These are phyloP conservation scores for Apotomis betuletana DNA, from an alignment of 2,888 invertebrate genomes.

Conservation along the genomic window DNA sequence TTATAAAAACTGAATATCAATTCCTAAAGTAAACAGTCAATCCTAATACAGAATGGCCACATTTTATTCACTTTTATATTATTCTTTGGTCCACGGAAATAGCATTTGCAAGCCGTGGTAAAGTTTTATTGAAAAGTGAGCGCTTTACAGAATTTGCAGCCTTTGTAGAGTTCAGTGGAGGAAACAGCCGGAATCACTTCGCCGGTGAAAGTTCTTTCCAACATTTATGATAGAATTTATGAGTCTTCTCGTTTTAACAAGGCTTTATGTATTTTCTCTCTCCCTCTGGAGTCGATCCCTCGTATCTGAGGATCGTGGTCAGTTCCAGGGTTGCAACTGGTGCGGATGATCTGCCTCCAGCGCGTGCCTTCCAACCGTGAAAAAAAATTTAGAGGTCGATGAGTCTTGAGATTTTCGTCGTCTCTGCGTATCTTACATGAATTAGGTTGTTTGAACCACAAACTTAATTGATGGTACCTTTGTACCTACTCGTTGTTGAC, in stretches of 20 bases:
- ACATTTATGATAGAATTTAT: neutral
- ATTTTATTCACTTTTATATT: conserved; percentile 28
- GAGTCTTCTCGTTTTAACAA: neutral
- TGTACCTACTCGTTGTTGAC: too few relatives aligned
- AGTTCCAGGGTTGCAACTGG: too few relatives aligned
- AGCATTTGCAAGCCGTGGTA: neutral
- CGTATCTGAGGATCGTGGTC: too few relatives aligned
- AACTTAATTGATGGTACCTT: too few relatives aligned
- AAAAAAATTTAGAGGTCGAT: too few relatives aligned
- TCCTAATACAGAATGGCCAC: neutral
- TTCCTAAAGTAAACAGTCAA: conserved; percentile 4
- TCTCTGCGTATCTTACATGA: too few relatives aligned
- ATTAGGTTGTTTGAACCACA: too few relatives aligned
- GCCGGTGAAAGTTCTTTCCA: neutral
- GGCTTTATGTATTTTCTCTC: neutral
- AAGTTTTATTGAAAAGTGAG: conserved; percentile 37
- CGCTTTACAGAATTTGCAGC: conserved; percentile 23
- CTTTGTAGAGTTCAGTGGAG: conserved; percentile 10
- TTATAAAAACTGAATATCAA: neutral
- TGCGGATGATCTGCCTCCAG: too few relatives aligned
- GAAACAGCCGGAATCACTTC: conserved; percentile 9
- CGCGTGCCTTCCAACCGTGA: too few relatives aligned
- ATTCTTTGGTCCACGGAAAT: conserved; percentile 22
- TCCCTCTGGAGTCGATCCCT: too few relatives aligned
- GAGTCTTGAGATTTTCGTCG: too few relatives aligned